These are phyloP conservation scores for Shargacucullia verbasci DNA, from an alignment of 2,888 invertebrate genomes.

Conservation along the genomic window DNA sequence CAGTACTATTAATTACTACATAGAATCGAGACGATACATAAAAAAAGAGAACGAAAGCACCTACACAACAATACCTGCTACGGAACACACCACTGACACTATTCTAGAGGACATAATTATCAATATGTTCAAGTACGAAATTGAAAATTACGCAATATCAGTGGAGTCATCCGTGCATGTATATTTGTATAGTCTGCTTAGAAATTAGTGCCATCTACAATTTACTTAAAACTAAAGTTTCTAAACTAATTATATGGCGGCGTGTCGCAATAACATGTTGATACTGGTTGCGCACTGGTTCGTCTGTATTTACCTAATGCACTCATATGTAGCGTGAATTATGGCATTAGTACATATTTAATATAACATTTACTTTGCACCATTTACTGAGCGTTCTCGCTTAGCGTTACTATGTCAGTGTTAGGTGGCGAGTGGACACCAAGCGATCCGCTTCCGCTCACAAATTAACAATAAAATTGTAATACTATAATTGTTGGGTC, in stretches of 20 bases:
- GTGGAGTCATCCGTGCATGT: not conserved
- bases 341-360: no score
- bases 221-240: slow-evolving; percentile 29
- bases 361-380: slow-evolving; percentile 4
- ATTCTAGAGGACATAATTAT: no score
- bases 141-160: not conserved
- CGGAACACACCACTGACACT: slow-evolving; percentile 6
- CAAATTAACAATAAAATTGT: no score
- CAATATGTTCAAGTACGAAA: not conserved
- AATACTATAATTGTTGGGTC: not conserved
- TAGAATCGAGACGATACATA: slow-evolving; percentile 15
- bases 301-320: not conserved
- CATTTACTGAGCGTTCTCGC: slow-evolving; percentile 5
- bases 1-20: slow-evolving; percentile 9
- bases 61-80: slow-evolving; percentile 9
- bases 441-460: no score
- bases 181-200: slow-evolving; percentile 12
- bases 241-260: slow-evolving; percentile 41
- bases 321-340: no score
- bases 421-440: no score
- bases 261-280: slow-evolving; percentile 13
- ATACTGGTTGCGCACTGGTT: slow-evolving; percentile 3
- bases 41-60: slow-evolving; percentile 39
- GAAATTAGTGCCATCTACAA: slow-evolving; percentile 30
- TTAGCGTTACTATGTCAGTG: not conserved